Evolutionary conservation across 1,140 invertebrate genomes (phyloP).

Genomic region (Halotydeus destructor): DNA sequence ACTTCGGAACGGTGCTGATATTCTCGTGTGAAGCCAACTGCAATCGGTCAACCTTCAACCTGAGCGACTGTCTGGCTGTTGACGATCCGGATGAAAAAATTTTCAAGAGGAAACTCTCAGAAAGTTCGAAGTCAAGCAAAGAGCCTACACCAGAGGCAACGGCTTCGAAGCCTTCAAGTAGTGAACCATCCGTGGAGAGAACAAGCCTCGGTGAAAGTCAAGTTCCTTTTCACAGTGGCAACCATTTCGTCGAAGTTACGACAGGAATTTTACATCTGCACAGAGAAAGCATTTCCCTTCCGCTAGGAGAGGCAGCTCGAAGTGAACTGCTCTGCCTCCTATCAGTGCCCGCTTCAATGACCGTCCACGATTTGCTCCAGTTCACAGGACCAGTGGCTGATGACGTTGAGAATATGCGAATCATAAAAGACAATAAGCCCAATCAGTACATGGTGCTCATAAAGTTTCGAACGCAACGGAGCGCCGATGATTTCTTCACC

Average conservation of each 20-base stretch:
- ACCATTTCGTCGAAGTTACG: conserved; percentile 86
- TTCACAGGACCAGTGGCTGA: conserved; percentile 78
- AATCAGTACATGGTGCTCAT: conserved; percentile 82
- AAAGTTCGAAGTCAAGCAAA: too few relatives aligned
- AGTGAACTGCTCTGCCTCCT: conserved; percentile 73
- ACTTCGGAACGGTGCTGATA: conserved; percentile 8
- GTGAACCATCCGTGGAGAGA: too few relatives aligned
- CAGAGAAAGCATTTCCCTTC: conserved; percentile 56
- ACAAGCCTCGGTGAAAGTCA: too few relatives aligned
- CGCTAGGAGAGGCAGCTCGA: conserved; percentile 28
- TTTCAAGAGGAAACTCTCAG: too few relatives aligned
- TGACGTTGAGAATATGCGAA: conserved; percentile 71
- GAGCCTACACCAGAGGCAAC: too few relatives aligned
- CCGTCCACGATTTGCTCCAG: conserved; percentile 76
- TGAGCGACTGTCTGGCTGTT: too few relatives aligned
- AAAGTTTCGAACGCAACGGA: conserved; percentile 31
- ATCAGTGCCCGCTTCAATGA: conserved; percentile 73
- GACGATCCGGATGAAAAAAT: too few relatives aligned
- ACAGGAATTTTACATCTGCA: conserved; percentile 90
- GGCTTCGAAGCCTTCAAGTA: too few relatives aligned
- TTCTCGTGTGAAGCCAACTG: conserved; percentile 8
- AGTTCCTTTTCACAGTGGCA: conserved; percentile 67
- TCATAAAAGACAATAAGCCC: conserved; percentile 56
- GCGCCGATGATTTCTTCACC: conserved; percentile 74
- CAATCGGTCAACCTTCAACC: too few relatives aligned